These are phyloP conservation scores for Cotesia glomerata DNA, from an alignment of 1,140 invertebrate species.

Conservation along the genomic window DNA sequence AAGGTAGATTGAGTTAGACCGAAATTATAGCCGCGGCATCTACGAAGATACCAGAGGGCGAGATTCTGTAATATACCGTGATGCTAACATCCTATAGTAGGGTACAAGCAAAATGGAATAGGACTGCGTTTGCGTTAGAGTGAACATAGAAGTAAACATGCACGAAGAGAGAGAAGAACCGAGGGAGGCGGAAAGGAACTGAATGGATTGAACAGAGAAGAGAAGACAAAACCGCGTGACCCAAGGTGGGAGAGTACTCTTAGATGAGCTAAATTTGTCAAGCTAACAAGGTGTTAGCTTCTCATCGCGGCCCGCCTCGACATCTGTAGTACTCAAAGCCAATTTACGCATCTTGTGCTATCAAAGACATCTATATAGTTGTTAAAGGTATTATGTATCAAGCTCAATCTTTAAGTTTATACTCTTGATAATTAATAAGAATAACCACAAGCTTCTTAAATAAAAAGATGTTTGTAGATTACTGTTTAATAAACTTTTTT, in stretches of 20 bases:
- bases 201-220: constrained; percentile 4
- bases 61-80: constrained; percentile 32
- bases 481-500: no score
- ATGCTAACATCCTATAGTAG: constrained; percentile 21
- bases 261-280: constrained; percentile 56
- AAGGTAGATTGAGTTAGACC: constrained; percentile 40
- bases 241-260: constrained; percentile 20
- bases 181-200: background rate
- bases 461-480: no score
- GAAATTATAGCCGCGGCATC: constrained; percentile 30
- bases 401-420: background rate
- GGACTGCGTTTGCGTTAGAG: background rate
- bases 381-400: background rate
- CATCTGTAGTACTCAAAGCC: constrained; percentile 59
- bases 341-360: constrained; percentile 39
- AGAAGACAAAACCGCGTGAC: background rate
- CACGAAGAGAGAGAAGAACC: background rate
- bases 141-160: background rate
- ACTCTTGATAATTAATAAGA: no score
- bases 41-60: constrained; percentile 32
- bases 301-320: constrained; percentile 49
- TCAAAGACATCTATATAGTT: background rate
- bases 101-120: background rate
- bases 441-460: no score
- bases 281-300: constrained; percentile 59